Evolutionary conservation across 1,140 invertebrate genomes (phyloP).

Genomic region (Psix sp.): DNA sequence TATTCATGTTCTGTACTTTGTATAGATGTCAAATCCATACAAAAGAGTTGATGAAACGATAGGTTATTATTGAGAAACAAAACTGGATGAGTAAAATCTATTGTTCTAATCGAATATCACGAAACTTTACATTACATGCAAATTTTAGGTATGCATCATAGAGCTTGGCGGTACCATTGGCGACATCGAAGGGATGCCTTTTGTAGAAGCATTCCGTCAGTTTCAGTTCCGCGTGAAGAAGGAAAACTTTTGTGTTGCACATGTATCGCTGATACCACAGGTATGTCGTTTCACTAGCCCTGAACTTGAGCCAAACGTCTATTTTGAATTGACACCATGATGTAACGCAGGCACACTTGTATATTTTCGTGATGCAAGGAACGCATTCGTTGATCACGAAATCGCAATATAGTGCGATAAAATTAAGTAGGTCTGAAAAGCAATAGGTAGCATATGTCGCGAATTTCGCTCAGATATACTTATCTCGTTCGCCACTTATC

Average conservation of each 20-base stretch:
- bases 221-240: constrained; percentile 95
- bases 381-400: too few relatives aligned
- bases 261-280: constrained; percentile 96
- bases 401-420: neutral
- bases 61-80: too few relatives aligned
- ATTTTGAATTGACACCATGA: constrained; percentile 45
- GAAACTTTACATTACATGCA: too few relatives aligned
- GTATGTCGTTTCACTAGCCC: constrained; percentile 72
- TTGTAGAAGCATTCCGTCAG: constrained; percentile 98
- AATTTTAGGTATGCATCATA: constrained; percentile 87
- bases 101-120: too few relatives aligned
- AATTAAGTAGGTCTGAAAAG: neutral
- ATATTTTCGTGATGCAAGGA: constrained; percentile 17
- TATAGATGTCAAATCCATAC: too few relatives aligned
- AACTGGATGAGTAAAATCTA: too few relatives aligned
- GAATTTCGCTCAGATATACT: neutral
- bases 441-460: too few relatives aligned
- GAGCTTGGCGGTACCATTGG: constrained; percentile 98
- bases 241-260: constrained; percentile 96
- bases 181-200: constrained; percentile 99
- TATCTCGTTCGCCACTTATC: neutral
- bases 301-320: constrained; percentile 55
- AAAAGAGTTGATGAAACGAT: too few relatives aligned
- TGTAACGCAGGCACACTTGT: constrained; percentile 14
- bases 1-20: too few relatives aligned